A percentile compares a stretch with the other conserved stretches of the same genome.
Evolutionary conservation across 2,888 invertebrate species (phyloP).

Genomic region (Tortricodes alternella): DNA sequence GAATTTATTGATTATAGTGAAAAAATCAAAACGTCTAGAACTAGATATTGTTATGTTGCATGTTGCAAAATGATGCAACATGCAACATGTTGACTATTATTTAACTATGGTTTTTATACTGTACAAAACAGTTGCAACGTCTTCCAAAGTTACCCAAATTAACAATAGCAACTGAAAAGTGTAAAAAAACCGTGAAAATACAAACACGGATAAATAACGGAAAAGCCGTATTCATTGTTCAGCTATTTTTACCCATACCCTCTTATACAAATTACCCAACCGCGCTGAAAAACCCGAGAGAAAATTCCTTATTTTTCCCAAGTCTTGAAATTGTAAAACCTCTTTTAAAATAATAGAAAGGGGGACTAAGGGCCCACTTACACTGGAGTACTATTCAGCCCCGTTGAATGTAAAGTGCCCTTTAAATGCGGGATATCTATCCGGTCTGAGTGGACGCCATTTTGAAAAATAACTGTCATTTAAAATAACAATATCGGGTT

Average conservation of each 20-base stretch:
- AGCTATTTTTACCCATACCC: not conserved
- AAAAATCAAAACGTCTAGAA: no score
- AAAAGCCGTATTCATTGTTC: not conserved
- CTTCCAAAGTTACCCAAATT: no score
- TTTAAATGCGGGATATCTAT: slow-evolving; percentile 26
- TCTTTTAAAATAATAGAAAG: slow-evolving; percentile 32
- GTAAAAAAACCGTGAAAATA: not conserved
- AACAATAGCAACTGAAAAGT: not conserved
- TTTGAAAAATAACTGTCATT: slow-evolving; percentile 29
- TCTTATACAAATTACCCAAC: slow-evolving; percentile 19
- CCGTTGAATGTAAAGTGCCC: slow-evolving; percentile 27
- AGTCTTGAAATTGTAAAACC: slow-evolving; percentile 30
- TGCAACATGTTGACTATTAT: no score
- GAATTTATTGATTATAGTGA: no score
- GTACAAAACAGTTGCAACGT: no score
- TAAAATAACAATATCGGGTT: slow-evolving; percentile 11
- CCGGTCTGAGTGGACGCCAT: slow-evolving; percentile 18
- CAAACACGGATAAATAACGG: not conserved
- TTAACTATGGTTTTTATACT: no score
- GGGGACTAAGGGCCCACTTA: slow-evolving; percentile 19
- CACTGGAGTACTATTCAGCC: slow-evolving; percentile 22
- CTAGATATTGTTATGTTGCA: no score
- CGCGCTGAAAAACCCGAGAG: slow-evolving; percentile 3
- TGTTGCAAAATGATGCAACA: no score
- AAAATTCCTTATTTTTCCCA: slow-evolving; percentile 18